Percentiles rank a stretch among this genome's conserved stretches.
Evolutionary conservation across 2,888 invertebrate genomes (phyloP).

Genomic region (Fragum whitleyi): DNA sequence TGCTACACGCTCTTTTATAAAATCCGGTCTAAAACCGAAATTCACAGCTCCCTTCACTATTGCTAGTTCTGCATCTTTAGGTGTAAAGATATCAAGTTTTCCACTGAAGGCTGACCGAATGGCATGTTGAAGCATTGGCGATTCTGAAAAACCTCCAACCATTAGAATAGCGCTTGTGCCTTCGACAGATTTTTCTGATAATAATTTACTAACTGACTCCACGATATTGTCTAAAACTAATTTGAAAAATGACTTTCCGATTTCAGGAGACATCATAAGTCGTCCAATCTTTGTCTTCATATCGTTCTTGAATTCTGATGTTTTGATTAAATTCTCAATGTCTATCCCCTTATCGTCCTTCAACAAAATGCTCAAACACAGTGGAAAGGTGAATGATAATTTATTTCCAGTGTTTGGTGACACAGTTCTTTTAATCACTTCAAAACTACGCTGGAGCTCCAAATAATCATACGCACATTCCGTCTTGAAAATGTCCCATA

Average conservation of each 20-base stretch:
- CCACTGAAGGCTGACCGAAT: not conserved
- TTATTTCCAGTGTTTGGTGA: not conserved
- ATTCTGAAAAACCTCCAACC: conserved; percentile 23
- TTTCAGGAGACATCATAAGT: not conserved
- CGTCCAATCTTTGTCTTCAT: not conserved
- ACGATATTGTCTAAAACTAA: not conserved
- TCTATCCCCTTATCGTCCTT: not conserved
- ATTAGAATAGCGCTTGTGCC: conserved; percentile 1
- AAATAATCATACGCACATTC: conserved; percentile 1
- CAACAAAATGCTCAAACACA: not conserved
- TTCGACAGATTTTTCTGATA: not conserved
- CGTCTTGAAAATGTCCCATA: not conserved
- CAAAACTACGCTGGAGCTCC: conserved; percentile 11
- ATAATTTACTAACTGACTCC: not conserved
- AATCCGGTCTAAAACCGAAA: not conserved
- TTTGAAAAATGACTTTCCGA: not conserved
- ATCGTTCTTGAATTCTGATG: not conserved
- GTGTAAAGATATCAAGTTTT: not conserved
- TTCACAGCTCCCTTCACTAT: conserved; percentile 13
- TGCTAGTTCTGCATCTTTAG: not conserved
- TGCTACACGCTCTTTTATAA: not conserved
- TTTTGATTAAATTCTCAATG: not conserved
- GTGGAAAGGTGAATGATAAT: not conserved
- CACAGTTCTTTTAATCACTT: conserved; percentile 1
- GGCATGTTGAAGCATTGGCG: not conserved